Evolutionary conservation across 2,888 invertebrate genomes (phyloP).

Genomic region (Acanthococcus lagerstroemiae): DNA sequence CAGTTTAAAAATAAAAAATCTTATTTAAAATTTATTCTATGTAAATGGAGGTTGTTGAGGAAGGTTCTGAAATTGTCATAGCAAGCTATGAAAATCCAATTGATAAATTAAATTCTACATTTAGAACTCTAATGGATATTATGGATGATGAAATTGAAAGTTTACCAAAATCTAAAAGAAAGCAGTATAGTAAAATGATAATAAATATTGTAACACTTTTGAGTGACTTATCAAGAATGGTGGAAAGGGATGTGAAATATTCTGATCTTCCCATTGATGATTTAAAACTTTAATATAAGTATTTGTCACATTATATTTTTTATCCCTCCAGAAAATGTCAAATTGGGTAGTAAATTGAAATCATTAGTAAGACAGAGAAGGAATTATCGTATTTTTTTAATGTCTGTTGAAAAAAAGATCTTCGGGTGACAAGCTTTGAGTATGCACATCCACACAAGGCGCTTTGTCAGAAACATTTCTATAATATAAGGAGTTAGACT

Average conservation of each 20-base stretch:
- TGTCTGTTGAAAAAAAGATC: not conserved
- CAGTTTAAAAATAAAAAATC: no score
- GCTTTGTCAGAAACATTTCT: not conserved
- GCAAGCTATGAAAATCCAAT: no score
- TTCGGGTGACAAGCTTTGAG: not conserved
- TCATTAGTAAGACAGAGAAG: not conserved
- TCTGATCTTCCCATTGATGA: not conserved
- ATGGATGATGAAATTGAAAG: no score
- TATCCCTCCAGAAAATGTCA: not conserved
- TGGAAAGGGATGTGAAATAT: not conserved
- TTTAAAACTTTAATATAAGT: not conserved
- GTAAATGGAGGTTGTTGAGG: no score
- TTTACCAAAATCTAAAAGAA: no score
- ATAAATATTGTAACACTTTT: not conserved
- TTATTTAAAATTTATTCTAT: no score
- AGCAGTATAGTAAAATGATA: no score
- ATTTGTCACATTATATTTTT: not conserved
- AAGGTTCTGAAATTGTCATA: no score
- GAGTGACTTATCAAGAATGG: not conserved
- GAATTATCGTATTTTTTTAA: not conserved
- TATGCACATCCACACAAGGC: not conserved
- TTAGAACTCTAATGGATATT: no score
- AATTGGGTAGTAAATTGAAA: not conserved
- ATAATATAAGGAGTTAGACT: not conserved
- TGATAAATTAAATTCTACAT: no score